Base-by-base conservation (phyloP, 2,113 vertebrate species). In the Cervus canadensis region DNA sequence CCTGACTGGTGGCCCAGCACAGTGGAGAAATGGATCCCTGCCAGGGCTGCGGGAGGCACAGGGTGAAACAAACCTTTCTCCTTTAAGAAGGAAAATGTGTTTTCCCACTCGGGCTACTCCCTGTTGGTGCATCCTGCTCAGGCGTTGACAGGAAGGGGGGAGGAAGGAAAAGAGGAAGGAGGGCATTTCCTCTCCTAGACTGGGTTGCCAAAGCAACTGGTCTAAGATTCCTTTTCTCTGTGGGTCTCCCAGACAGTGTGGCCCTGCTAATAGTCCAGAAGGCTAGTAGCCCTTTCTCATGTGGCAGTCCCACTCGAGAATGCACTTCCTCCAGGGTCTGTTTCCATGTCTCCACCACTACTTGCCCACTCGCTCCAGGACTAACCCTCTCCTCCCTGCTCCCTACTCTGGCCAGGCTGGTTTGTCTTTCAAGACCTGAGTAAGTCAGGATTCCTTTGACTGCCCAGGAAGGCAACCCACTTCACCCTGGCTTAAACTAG, bases 401-500 rank as follows among this genome's bases (percentile, higher is more conserved):
- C 45, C 25, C 33, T 2, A 0, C 25, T 16, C 56, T 10, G 16
- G 54, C 94, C 36, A 17, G 11, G 26, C 50, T 48, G 25, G 12
- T 56, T 64, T 11, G 5, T 36, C 85, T 43, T 81, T 93, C 36
- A 26, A 56, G 82, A 36, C 13, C 60, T 23, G 45, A 62, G 71
- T 19, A 60, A 50, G 36, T 40, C 56, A 25, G 64, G 36, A 54
- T 21, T 50, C 28, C 60, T 59, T 43, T 28, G 17, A 40, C 52
- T 45, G 52, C 52, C 40, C 52, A 52, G n/a, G 26, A 67, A n/a
- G 93, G 95, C 96, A 95, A 90, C 21, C 7, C 25, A 28, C 23
- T 64, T 71, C 12, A 30, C 25, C 33, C 45, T 62, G 54, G 82
- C 36, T 91, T 76, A 88, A 62, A 28, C 52, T 28, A 28, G 78